Conservation (phyloP, 1,140 invertebrate species). For the Musca domestica region DNA sequence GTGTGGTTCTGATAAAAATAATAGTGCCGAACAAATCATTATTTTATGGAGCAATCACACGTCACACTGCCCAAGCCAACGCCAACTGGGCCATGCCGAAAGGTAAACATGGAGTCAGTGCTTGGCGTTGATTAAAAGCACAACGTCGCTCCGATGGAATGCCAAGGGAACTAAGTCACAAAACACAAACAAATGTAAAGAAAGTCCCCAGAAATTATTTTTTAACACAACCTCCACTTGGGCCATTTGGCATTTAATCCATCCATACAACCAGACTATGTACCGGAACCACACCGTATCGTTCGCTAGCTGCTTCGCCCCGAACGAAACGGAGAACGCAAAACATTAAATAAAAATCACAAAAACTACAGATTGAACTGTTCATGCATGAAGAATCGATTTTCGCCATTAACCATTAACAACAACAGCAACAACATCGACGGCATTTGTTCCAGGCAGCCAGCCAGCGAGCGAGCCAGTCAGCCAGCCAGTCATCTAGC, state of each 20-base stretch:
- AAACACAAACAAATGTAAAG: neutral
- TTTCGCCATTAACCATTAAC: constrained; percentile 7
- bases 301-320: too few relatives aligned
- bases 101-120: too few relatives aligned
- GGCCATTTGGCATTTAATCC: too few relatives aligned
- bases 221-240: too few relatives aligned
- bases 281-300: too few relatives aligned
- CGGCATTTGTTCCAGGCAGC: neutral
- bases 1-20: neutral
- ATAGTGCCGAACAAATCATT: constrained; percentile 8
- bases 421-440: too few relatives aligned
- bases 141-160: too few relatives aligned
- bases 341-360: neutral
- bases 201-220: neutral
- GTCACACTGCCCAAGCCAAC: neutral
- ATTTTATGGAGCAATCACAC: constrained; percentile 18
- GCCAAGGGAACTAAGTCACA: too few relatives aligned
- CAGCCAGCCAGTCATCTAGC: neutral
- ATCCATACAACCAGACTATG: too few relatives aligned
- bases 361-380: constrained; percentile 13
- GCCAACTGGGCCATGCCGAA: too few relatives aligned
- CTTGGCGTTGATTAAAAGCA: constrained; percentile 13
- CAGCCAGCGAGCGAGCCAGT: neutral
- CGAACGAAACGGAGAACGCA: neutral
- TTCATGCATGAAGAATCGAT: constrained; percentile 22